phyloP scores from a whole-genome alignment of 2,113 vertebrate species.

The Xiphophorus hellerii region DNA sequence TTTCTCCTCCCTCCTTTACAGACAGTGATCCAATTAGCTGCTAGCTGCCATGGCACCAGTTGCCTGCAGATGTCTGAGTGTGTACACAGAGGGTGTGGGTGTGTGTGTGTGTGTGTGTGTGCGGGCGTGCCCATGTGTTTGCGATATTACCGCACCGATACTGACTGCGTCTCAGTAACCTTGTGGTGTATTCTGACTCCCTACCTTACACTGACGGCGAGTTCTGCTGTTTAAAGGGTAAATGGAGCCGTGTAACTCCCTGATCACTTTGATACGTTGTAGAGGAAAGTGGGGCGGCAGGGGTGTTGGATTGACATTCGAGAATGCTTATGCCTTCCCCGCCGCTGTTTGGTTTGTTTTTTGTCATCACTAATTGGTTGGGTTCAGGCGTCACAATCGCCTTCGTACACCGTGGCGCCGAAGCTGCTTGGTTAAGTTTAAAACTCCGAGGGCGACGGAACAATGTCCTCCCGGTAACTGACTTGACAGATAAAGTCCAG shows the following conservation, averaged over 20 bases:
- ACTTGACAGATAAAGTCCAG: too few species aligned
- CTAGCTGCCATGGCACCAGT: slow-evolving; percentile 73
- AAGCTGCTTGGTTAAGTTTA: too few species aligned
- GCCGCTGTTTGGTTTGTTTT: not conserved
- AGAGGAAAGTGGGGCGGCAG: not conserved
- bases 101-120: too few species aligned
- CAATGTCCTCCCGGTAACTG: too few species aligned
- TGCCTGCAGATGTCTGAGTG: slow-evolving; percentile 68
- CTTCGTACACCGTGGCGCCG: not conserved
- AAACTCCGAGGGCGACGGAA: too few species aligned
- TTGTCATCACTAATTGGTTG: not conserved
- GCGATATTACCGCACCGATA: slow-evolving; percentile 52
- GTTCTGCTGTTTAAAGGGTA: slow-evolving; percentile 30
- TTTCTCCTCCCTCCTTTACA: slow-evolving; percentile 71
- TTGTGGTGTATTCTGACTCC: slow-evolving; percentile 51
- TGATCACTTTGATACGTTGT: slow-evolving; percentile 28
- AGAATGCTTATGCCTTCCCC: not conserved
- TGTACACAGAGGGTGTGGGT: not conserved
- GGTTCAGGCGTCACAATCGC: not conserved
- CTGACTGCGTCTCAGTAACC: slow-evolving; percentile 56
- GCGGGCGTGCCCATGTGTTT: not conserved
- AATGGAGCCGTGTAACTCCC: slow-evolving; percentile 25
- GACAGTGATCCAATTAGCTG: slow-evolving; percentile 81
- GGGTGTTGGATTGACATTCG: too few species aligned
- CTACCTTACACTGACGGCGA: slow-evolving; percentile 28